These are phyloP conservation scores for Lophotriccus pileatus DNA, from an alignment of 2,797 vertebrate species.

Conservation along the genomic window DNA sequence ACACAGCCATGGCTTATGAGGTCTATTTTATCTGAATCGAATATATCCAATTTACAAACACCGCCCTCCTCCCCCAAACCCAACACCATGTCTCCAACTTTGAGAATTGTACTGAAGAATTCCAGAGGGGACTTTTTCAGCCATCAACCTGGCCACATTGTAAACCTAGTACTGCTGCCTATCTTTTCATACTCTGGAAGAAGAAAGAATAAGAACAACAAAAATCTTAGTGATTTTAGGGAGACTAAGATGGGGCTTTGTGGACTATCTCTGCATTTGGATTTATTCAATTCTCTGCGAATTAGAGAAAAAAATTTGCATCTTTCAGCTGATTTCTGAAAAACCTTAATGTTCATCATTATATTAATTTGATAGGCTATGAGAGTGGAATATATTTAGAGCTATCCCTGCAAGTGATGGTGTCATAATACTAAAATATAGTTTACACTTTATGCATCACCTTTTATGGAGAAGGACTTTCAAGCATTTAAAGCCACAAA, in stretches of 20 bases:
- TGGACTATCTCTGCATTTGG: neutral
- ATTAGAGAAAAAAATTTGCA: neutral
- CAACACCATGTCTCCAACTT: fast-evolving
- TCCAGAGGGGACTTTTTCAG: neutral
- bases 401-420: neutral
- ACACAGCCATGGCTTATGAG: neutral
- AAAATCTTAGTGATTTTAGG: neutral
- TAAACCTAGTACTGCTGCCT: neutral
- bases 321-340: constrained; percentile 14
- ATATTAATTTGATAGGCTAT: constrained; percentile 12
- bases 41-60: neutral
- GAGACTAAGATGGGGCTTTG: neutral
- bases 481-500: neutral
- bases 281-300: neutral
- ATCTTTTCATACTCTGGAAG: neutral
- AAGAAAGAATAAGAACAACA: neutral
- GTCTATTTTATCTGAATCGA: neutral
- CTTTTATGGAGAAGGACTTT: neutral
- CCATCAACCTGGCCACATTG: neutral
- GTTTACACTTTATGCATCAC: neutral
- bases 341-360: constrained; percentile 1
- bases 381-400: neutral
- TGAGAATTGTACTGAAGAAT: neutral
- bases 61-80: neutral
- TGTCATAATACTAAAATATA: neutral